Conservation (phyloP, 2,797 vertebrate species). For the Crenichthys baileyi region DNA sequence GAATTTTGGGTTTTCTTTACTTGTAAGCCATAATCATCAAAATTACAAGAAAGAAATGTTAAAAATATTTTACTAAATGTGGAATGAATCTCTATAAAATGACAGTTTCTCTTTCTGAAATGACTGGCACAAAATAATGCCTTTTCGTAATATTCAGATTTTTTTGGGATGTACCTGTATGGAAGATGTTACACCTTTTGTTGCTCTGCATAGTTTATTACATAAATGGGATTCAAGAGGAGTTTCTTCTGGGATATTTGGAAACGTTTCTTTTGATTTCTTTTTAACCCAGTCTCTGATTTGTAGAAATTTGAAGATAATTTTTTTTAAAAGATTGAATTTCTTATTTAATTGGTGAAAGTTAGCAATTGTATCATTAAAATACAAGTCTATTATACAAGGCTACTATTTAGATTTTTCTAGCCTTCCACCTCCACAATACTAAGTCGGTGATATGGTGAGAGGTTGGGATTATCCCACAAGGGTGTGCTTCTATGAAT, state of each 20-base stretch:
- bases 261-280: not conserved
- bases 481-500: not conserved
- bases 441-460: not conserved
- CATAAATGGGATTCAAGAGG: not conserved
- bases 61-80: no score
- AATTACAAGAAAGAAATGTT: no score
- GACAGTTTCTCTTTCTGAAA: no score
- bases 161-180: no score
- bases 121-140: no score
- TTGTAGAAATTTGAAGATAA: constrained; percentile 1
- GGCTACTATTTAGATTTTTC: not conserved
- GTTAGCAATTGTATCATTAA: not conserved
- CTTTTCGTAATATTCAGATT: no score
- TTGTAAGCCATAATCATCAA: no score
- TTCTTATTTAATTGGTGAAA: not conserved
- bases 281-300: constrained; percentile 6
- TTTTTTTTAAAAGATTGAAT: not conserved
- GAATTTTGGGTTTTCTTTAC: no score
- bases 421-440: not conserved
- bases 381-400: not conserved
- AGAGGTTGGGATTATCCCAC: not conserved
- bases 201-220: not conserved
- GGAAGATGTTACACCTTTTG: not conserved
- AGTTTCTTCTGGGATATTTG: not conserved
- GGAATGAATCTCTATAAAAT: no score